Evolutionary conservation across 2,888 invertebrate genomes (phyloP), one percentile per base, ranked within the genome.

Genomic region (Nemotelus pantherinus): DNA sequence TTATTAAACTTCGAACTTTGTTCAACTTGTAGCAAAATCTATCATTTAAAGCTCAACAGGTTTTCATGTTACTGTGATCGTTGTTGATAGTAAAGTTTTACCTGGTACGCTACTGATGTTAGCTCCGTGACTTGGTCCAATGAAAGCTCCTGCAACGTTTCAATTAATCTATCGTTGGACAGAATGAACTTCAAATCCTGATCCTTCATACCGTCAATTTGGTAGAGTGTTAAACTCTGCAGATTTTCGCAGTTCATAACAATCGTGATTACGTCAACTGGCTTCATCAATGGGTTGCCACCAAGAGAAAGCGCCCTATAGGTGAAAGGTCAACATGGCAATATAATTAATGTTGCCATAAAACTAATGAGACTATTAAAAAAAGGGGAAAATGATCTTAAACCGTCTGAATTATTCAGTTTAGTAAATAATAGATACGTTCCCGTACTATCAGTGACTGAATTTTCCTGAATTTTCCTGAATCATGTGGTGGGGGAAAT

Each of bases 151-250:
- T 45, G 74, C 58, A 77, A 65, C 58, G 50, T 57, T 60, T 45
- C 67, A 74, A 48, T 74, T 77, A 77, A 77, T 77, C 77, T 77
- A n/a, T 75, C 68, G 75, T 77, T 77, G 57, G 67, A 67, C 58
- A 77, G 68, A 75, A 77, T 67, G 74, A 77, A 75, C 67, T 77
- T 67, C 75, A 77, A 63, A 75, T 77, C 75, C 71, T 75, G 75
- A 44, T 77, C 74, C 58, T 43, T 55, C 10, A 77, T 67, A 10
- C 74, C 50, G 50, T 77, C 77, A 44, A 75, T 68, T 41, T 60
- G 77, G 55, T 75, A 74, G 50, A 74, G 67, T 9, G 60, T 67
- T 60, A 77, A 68, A 50, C 55, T 57, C 65, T 43, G 60, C 60
- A 74, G 47, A 25, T 48, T 63, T 44, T 48, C 63, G 74, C 63